Evolutionary conservation across 2,797 vertebrate genomes (phyloP).

Genomic region (Pantherophis alleghaniensis): DNA sequence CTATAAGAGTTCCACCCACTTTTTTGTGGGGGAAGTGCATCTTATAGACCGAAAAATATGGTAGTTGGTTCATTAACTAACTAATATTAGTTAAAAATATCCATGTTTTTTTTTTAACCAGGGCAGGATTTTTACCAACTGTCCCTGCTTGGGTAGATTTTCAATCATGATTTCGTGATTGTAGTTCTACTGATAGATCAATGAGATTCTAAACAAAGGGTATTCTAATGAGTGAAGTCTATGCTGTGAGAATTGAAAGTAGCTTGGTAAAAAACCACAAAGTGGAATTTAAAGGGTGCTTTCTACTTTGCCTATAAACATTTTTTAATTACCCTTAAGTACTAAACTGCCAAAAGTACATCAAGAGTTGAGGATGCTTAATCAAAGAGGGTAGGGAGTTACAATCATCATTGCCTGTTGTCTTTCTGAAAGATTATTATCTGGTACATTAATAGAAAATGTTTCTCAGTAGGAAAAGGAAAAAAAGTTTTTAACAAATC

Average conservation of each 20-base stretch:
- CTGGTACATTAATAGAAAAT: background rate
- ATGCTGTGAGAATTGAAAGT: background rate
- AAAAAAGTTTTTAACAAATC: background rate
- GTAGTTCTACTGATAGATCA: background rate
- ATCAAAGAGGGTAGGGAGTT: background rate
- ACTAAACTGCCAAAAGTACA: background rate
- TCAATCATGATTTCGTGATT: background rate
- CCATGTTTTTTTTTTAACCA: background rate
- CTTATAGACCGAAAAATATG: no score
- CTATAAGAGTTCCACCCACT: no score
- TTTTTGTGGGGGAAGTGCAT: no score
- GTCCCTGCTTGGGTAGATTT: background rate
- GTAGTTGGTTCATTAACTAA: no score
- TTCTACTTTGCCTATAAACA: background rate
- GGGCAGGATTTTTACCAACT: background rate
- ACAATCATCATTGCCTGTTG: background rate
- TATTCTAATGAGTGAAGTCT: background rate
- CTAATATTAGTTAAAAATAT: background rate
- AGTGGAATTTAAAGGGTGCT: background rate
- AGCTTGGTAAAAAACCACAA: background rate
- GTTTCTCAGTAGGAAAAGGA: background rate
- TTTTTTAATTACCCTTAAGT: background rate
- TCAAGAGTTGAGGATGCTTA: background rate
- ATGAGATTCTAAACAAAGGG: background rate
- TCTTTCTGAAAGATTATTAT: background rate